These are phyloP conservation scores for Drosophila formosana DNA, from an alignment of 2,888 invertebrate genomes.

Conservation along the genomic window DNA sequence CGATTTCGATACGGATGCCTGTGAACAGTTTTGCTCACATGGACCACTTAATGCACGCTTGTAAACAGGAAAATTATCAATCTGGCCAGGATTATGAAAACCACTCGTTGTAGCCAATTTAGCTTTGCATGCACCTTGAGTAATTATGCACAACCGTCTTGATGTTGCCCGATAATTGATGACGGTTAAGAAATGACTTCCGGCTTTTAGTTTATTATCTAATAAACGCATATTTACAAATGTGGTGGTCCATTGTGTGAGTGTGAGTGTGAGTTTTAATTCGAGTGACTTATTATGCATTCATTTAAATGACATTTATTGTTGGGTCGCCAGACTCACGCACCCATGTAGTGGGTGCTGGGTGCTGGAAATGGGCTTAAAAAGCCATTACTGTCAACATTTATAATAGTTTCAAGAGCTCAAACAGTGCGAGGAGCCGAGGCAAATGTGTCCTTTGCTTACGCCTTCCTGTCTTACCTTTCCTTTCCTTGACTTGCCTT, in stretches of 20 bases:
- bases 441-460: slow-evolving; percentile 52
- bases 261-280: slow-evolving; percentile 34
- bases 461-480: slow-evolving; percentile 4
- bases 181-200: slow-evolving; percentile 48
- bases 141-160: not conserved
- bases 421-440: slow-evolving; percentile 16
- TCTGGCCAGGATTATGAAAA: no score
- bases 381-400: slow-evolving; percentile 82
- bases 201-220: slow-evolving; percentile 46
- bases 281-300: slow-evolving; percentile 67
- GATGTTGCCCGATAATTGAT: slow-evolving; percentile 35
- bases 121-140: slow-evolving; percentile 14
- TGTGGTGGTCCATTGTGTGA: not conserved
- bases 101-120: slow-evolving; percentile 1
- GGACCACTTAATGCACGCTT: slow-evolving; percentile 52
- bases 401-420: slow-evolving; percentile 74
- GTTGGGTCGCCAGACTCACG: slow-evolving; percentile 28
- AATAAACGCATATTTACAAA: slow-evolving; percentile 24
- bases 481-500: not conserved
- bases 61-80: slow-evolving; percentile 31
- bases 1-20: slow-evolving; percentile 34
- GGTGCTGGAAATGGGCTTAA: slow-evolving; percentile 74
- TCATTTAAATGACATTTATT: slow-evolving; percentile 79
- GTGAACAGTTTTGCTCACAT: not conserved
- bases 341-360: slow-evolving; percentile 16